Evolutionary conservation across 2,888 invertebrate genomes (phyloP).

Genomic region (Leucania comma): DNA sequence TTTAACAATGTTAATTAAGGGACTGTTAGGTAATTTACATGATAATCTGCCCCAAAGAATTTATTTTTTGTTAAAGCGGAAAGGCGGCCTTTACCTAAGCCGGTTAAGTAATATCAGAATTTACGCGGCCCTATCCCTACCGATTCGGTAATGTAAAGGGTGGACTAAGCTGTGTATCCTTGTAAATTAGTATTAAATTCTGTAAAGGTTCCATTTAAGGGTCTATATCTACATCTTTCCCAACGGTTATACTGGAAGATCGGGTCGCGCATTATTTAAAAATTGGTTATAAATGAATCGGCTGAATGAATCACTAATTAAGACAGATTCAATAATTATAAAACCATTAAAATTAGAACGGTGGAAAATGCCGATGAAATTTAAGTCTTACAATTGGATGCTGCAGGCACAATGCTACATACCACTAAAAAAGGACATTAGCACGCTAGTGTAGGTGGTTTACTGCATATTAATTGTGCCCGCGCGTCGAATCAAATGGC

Average conservation of each 20-base stretch:
- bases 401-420: slow-evolving; percentile 33
- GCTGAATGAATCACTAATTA: slow-evolving; percentile 4
- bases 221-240: slow-evolving; percentile 18
- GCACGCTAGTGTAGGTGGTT: slow-evolving; percentile 59
- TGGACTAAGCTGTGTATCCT: slow-evolving; percentile 42
- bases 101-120: slow-evolving; percentile 52
- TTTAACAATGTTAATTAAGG: slow-evolving; percentile 52
- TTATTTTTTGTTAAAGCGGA: slow-evolving; percentile 49
- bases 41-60: slow-evolving; percentile 54
- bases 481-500: slow-evolving; percentile 78
- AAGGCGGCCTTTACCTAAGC: slow-evolving; percentile 37
- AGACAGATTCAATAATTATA: slow-evolving; percentile 11
- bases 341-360: not conserved
- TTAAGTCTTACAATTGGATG: slow-evolving; percentile 22
- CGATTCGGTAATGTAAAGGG: slow-evolving; percentile 53
- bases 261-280: slow-evolving; percentile 12
- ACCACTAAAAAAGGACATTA: slow-evolving; percentile 74
- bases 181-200: slow-evolving; percentile 55
- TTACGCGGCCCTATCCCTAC: slow-evolving; percentile 49
- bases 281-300: not conserved
- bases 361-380: slow-evolving; percentile 25
- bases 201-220: slow-evolving; percentile 43
- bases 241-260: slow-evolving; percentile 15
- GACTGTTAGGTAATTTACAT: slow-evolving; percentile 58
- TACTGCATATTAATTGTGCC: slow-evolving; percentile 77